Evolutionary conservation across 2,113 vertebrate genomes (phyloP), one percentile per base, ranked within the genome.

Genomic region (Lipophrys pholis): DNA sequence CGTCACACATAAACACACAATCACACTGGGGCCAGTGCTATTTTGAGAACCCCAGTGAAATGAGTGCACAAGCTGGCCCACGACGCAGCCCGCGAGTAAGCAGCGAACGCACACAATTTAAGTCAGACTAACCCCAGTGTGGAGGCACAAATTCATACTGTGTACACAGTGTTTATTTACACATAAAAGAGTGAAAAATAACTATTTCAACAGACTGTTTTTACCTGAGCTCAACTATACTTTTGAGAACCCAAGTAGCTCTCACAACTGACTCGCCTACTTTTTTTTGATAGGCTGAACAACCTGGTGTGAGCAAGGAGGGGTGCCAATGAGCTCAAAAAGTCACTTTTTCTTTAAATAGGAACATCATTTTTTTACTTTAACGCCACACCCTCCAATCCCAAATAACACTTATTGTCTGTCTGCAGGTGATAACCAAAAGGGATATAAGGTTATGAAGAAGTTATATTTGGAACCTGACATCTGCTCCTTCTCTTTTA

Each of bases 1-100:
- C 42, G 58, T 85, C 86, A 87, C 83, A 87, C 76, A 76, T 81
- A 90, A 86, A 89, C 84, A 86, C 81, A 84, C 80, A 83, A 86
- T 84, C 72, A 73, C 73, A 75, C 75, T 49, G 46, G 80, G 69
- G 74, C 86, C 66, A 42, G 64, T 48, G 81, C 84, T 91, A 91
- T 91, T 90, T 91, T 79, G 58, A 76, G 89, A 74, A 64, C 6
- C 66, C 48, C 50, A 14, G 73, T 79, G 57, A 85, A 84, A 60
- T 66, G 78, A 82, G 72, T 60, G 69, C 72, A 43, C 11, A 0
- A 76, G 64, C 52, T 81, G 55, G 21, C 69, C 69, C 73, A 45
- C 46, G 60, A 53, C 21, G 53, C 43, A 17, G 80, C 11, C 54
- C 64, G 14, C 42, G 65, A 69, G 69, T 54, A 73, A 75, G 71